Evolutionary conservation across 2,797 vertebrate species (phyloP).

Genomic region (Todus mexicanus): DNA sequence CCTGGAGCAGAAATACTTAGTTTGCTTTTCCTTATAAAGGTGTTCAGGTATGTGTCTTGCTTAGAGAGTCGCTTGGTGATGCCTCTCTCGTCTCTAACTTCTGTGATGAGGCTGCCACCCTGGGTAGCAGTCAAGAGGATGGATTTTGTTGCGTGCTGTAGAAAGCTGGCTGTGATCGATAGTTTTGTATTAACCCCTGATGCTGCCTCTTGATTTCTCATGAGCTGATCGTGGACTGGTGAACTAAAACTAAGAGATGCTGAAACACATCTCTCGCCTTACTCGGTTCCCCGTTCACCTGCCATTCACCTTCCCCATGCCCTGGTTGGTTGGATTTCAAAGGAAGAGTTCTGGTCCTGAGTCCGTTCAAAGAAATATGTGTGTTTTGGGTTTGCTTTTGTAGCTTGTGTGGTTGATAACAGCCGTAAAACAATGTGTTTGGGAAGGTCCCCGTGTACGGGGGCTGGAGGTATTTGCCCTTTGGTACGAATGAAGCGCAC

Average conservation of each 20-base stretch:
- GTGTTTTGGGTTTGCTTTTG: neutral
- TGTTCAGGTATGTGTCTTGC: neutral
- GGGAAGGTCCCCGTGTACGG: rapidly evolving
- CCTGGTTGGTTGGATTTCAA: neutral
- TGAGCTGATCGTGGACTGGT: neutral
- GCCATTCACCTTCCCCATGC: neutral
- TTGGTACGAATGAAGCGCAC: neutral
- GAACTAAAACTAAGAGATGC: neutral
- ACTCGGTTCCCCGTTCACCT: rapidly evolving
- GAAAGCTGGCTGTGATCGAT: neutral
- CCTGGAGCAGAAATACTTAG: neutral
- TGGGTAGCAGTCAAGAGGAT: neutral
- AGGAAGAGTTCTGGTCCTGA: neutral
- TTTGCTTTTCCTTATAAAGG: neutral
- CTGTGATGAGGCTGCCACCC: neutral
- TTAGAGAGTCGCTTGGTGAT: neutral
- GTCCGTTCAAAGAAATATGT: neutral
- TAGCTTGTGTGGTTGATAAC: neutral
- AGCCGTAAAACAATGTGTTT: neutral
- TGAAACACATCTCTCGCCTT: neutral
- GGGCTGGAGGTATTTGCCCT: neutral
- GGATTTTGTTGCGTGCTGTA: neutral
- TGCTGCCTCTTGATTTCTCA: neutral
- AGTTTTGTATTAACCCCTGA: neutral
- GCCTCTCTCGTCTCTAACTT: neutral